These are phyloP conservation scores for Sebastes oblongus DNA, from an alignment of 2,797 vertebrate species.

Conservation along the genomic window DNA sequence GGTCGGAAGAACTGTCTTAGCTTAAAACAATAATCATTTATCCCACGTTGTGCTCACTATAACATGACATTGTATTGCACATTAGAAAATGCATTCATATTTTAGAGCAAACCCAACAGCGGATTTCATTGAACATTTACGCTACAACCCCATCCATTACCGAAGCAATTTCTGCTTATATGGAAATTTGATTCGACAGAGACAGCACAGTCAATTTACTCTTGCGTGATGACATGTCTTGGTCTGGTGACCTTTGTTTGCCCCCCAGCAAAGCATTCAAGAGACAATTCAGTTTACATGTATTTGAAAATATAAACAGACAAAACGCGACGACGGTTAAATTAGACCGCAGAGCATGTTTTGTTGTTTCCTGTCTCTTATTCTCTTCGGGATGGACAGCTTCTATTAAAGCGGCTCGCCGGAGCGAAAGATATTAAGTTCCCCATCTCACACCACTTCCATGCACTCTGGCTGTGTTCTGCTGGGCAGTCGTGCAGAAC, in stretches of 20 bases:
- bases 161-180: constrained; percentile 24
- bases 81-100: constrained; percentile 36
- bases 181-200: constrained; percentile 40
- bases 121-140: constrained; percentile 14
- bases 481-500: constrained; percentile 64
- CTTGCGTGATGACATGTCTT: constrained; percentile 9
- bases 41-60: constrained; percentile 17
- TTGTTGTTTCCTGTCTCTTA: constrained; percentile 40
- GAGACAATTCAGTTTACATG: constrained; percentile 1
- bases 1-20: constrained; percentile 6
- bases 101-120: constrained; percentile 23
- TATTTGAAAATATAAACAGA: constrained; percentile 41
- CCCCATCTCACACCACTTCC: constrained; percentile 58
- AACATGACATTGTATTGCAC: constrained; percentile 18
- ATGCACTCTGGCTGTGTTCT: constrained; percentile 61
- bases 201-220: constrained; percentile 25
- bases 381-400: constrained; percentile 52
- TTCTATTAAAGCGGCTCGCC: constrained; percentile 63
- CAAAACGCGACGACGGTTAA: constrained; percentile 25
- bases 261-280: not conserved
- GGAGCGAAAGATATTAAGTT: constrained; percentile 66
- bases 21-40: constrained; percentile 19
- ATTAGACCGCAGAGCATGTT: constrained; percentile 36
- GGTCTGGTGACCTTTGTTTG: constrained; percentile 26
- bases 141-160: constrained; percentile 27